Base-by-base conservation (phyloP, 2,888 invertebrate genomes). In the Sussaba pulchella region DNA sequence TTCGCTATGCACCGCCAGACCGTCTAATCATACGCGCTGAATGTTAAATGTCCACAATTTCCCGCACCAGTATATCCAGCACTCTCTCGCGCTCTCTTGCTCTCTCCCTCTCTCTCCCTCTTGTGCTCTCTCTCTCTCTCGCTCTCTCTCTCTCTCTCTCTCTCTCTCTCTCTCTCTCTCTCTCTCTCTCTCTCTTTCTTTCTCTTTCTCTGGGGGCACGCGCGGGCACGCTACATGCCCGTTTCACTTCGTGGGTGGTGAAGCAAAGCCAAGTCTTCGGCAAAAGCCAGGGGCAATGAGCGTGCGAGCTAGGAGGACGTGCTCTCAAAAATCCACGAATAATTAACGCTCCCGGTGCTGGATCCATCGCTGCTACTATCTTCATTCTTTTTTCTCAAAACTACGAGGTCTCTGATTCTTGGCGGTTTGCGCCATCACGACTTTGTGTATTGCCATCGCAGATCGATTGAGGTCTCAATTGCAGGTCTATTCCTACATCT, bases 1-100 rank as follows among this genome's bases (percentile, higher is more conserved):
- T 83, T 86, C 86, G 82, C 85, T 85, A 82, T 84, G 85, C 85
- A 78, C 78, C 81, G 72, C 84, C 84, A 84, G 84, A 85, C 85
- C 84, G 85, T 83, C 88, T 88, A 87, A 89, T 89, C 88, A 86
- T 88, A 85, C 86, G 83, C 86, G 85, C 66, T 88, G 88, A 89
- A 88, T 88, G 84, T 84, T 89, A 87, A 88, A 88, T 87, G 84
- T 84, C 84, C 85, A 81, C 83, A 82, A 84, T 87, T 83, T 82
- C 81, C 39, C 77, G 74, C 79, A 43, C 78, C 78, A 69, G 78
- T 75, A 72, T 64, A 72, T 31, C 70, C 47, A 31, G 36, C 36
- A 50, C 19, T 31, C n/a, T n/a, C n/a, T n/a, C n/a, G n/a, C 43
- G 12, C 57, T 21, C 47, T 50, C 43, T 41, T 14, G 47, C 75